Evolutionary conservation across 2,888 invertebrate species (phyloP).

Genomic region (Tetranychus piercei): DNA sequence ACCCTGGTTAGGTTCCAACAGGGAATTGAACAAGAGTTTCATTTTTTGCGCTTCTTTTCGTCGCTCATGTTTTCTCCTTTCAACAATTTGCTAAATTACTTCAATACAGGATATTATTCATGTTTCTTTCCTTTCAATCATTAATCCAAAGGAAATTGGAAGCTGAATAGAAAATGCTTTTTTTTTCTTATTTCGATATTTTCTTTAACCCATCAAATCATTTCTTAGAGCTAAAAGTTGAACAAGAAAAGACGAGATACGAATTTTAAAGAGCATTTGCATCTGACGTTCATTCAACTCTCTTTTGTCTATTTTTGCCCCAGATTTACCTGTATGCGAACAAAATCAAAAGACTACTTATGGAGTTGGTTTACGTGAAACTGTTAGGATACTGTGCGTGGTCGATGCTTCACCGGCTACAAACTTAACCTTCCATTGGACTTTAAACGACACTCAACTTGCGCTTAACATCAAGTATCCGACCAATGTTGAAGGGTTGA

Average conservation of each 20-base stretch:
- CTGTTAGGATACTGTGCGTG: conserved; percentile 17
- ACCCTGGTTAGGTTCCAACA: no score
- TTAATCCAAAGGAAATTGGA: background rate
- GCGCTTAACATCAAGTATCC: background rate
- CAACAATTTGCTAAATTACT: background rate
- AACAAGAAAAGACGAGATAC: no score
- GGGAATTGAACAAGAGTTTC: no score
- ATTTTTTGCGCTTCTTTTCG: no score
- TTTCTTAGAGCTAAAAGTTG: no score
- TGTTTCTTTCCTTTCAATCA: background rate
- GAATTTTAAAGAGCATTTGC: no score
- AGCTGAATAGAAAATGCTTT: no score
- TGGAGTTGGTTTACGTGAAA: conserved; percentile 18
- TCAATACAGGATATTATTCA: background rate
- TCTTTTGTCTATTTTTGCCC: background rate
- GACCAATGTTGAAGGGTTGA: conserved; percentile 15
- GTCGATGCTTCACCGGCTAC: conserved; percentile 15
- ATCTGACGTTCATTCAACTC: background rate
- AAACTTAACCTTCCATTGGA: conserved; percentile 14
- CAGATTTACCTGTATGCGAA: conserved; percentile 18
- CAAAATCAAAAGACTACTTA: conserved; percentile 17
- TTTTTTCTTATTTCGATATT: no score
- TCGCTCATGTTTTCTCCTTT: background rate
- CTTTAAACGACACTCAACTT: conserved; percentile 13
- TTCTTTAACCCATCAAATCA: no score